A percentile compares a stretch with the other conserved stretches of the same genome.
Evolutionary conservation across 2,888 invertebrate genomes (phyloP).

Genomic region (Notodonta dromedarius): DNA sequence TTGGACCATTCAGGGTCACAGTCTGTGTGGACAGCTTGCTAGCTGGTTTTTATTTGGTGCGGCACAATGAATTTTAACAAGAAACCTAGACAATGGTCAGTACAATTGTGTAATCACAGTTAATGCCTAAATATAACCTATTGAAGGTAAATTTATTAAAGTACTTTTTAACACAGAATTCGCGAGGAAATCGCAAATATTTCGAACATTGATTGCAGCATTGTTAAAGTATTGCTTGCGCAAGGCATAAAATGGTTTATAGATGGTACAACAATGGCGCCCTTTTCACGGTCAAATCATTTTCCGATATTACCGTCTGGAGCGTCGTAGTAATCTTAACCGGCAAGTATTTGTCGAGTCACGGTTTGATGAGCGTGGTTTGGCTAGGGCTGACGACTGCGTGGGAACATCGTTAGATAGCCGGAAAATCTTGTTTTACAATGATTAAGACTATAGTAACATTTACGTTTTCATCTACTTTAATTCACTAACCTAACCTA

Average conservation of each 20-base stretch:
- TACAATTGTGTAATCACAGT: conserved; percentile 37
- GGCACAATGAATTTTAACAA: conserved; percentile 36
- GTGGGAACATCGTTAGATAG: too few relatives aligned
- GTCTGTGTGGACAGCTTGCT: conserved; percentile 49
- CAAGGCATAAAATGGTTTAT: conserved; percentile 1
- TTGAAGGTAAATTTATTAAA: conserved; percentile 27
- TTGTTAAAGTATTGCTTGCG: conserved; percentile 5
- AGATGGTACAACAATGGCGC: conserved; percentile 34
- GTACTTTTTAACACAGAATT: background rate
- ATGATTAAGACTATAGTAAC: too few relatives aligned
- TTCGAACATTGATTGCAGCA: background rate
- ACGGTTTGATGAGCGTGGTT: conserved; percentile 59
- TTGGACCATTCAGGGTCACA: conserved; percentile 59
- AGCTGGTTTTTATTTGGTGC: conserved; percentile 35
- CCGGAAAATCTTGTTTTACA: too few relatives aligned
- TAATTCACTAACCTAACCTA: too few relatives aligned
- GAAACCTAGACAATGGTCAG: conserved; percentile 30
- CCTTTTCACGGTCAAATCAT: conserved; percentile 68
- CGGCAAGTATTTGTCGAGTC: conserved; percentile 61
- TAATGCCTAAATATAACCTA: conserved; percentile 17
- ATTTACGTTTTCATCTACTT: too few relatives aligned
- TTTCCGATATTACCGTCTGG: conserved; percentile 52
- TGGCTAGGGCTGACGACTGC: conserved; percentile 5
- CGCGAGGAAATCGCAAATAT: background rate
- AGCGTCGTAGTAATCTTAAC: conserved; percentile 53